These are phyloP conservation scores for Dendrolimus pini DNA, from an alignment of 2,888 invertebrate species.

Conservation along the genomic window DNA sequence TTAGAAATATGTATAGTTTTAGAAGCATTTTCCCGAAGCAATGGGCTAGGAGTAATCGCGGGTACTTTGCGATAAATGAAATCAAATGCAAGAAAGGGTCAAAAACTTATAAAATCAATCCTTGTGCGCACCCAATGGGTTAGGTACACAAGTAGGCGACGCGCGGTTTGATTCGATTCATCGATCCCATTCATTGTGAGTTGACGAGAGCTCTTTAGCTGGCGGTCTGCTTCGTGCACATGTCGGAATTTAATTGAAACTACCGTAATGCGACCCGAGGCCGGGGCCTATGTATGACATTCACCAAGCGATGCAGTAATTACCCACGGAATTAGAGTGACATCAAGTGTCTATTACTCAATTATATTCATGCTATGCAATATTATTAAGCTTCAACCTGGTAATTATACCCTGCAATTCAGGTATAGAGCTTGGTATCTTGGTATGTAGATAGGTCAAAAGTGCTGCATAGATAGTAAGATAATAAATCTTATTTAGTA, in stretches of 20 bases:
- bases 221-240: constrained; percentile 31
- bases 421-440: too few species aligned
- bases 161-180: constrained; percentile 23
- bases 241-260: constrained; percentile 63
- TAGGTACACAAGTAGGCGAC: not conserved
- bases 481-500: too few species aligned
- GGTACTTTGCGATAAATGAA: too few species aligned
- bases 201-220: constrained; percentile 44
- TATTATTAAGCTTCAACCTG: constrained; percentile 11
- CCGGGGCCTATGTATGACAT: constrained; percentile 37
- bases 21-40: too few species aligned
- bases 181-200: constrained; percentile 16
- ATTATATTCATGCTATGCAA: too few species aligned
- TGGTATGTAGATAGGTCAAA: too few species aligned
- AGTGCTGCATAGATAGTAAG: too few species aligned
- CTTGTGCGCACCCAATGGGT: too few species aligned
- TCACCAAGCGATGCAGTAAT: constrained; percentile 44
- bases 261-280: constrained; percentile 42
- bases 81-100: too few species aligned
- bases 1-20: too few species aligned
- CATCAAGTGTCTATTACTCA: constrained; percentile 44
- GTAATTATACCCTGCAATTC: not conserved
- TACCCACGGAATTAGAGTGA: constrained; percentile 50
- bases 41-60: too few species aligned
- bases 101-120: too few species aligned